Conservation (phyloP, 2,113 vertebrate genomes). For the Bettongia penicillata region DNA sequence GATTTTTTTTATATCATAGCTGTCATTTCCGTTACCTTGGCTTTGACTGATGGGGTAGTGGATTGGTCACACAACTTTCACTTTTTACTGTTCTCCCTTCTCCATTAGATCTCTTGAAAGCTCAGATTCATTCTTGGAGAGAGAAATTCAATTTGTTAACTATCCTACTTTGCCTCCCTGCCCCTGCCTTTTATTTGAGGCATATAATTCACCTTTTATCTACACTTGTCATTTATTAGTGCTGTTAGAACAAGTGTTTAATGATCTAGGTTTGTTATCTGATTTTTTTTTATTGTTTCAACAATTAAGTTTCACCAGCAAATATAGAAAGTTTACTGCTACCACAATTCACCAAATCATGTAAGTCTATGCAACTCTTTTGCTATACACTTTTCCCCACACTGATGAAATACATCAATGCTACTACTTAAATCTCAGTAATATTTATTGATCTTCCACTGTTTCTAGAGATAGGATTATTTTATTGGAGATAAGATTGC, state of each 20-base stretch:
- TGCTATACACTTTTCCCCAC: constrained; percentile 47
- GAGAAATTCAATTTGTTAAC: constrained; percentile 18
- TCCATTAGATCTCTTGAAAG: constrained; percentile 30
- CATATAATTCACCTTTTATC: constrained; percentile 60
- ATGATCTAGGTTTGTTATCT: constrained; percentile 62
- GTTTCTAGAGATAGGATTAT: not conserved
- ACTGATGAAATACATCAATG: constrained; percentile 2
- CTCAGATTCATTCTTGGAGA: constrained; percentile 35
- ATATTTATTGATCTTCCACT: not conserved
- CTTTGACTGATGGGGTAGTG: constrained; percentile 51
- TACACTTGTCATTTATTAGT: constrained; percentile 55
- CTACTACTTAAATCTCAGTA: not conserved
- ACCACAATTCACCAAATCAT: constrained; percentile 44
- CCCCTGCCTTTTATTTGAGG: constrained; percentile 34
- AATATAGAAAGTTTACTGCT: constrained; percentile 67
- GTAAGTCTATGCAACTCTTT: constrained; percentile 57
- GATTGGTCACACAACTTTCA: constrained; percentile 30
- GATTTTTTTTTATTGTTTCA: constrained; percentile 69
- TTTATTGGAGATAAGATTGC: not conserved
- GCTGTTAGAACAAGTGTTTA: constrained; percentile 66
- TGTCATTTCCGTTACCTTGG: constrained; percentile 44
- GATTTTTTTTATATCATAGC: constrained; percentile 55
- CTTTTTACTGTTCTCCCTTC: constrained; percentile 37
- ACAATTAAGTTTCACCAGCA: constrained; percentile 71
- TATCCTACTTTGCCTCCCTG: not conserved